These are phyloP conservation scores for Drosophila virilis DNA, from an alignment of 1,140 invertebrate genomes.

Conservation along the genomic window DNA sequence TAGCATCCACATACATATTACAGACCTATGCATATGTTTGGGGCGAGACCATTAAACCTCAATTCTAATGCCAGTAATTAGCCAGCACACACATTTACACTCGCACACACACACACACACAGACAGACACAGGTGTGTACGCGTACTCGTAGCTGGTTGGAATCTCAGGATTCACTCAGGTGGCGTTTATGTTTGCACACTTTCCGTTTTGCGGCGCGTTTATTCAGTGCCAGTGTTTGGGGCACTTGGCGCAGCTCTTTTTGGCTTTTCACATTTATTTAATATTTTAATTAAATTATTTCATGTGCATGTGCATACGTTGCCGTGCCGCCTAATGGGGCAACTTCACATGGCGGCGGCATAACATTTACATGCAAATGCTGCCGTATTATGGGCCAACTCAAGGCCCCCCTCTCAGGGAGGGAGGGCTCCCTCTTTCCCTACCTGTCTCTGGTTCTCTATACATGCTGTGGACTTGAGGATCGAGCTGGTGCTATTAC, in stretches of 20 bases:
- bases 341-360: conserved; percentile 67
- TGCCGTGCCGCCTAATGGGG: conserved; percentile 69
- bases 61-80: conserved; percentile 45
- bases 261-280: conserved; percentile 73
- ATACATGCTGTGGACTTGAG: conserved; percentile 35
- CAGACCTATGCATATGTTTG: conserved; percentile 26
- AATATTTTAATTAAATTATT: conserved; percentile 83
- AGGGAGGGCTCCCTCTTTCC: not conserved
- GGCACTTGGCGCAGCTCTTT: conserved; percentile 43
- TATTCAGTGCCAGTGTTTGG: conserved; percentile 40
- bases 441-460: not conserved
- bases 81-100: conserved; percentile 5
- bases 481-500: conserved; percentile 66
- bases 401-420: conserved; percentile 19
- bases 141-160: conserved; percentile 4
- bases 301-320: conserved; percentile 57
- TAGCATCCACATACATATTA: conserved; percentile 12
- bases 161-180: conserved; percentile 14
- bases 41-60: conserved; percentile 21
- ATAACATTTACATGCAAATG: conserved; percentile 75
- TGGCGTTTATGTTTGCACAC: conserved; percentile 22
- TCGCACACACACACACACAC: not conserved
- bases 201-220: conserved; percentile 46
- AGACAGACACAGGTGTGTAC: not conserved
- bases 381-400: conserved; percentile 60